These are phyloP conservation scores for Cebus imitator DNA, from an alignment of 2,113 vertebrate species.

Conservation along the genomic window DNA sequence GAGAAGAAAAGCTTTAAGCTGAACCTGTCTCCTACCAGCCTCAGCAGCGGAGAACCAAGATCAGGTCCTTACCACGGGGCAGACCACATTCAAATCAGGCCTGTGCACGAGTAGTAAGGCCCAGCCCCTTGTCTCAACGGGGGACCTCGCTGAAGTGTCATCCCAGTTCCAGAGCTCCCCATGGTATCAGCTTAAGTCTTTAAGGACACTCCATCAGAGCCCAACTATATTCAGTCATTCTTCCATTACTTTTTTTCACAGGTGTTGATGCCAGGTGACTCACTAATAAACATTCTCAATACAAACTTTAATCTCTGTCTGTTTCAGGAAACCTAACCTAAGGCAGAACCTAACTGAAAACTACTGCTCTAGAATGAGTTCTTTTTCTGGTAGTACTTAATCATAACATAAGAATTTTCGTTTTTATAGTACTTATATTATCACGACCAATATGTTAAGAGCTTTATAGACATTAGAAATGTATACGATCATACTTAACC, in stretches of 20 bases:
- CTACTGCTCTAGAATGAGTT: neutral
- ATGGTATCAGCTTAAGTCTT: neutral
- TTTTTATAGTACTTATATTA: neutral
- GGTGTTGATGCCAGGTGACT: neutral
- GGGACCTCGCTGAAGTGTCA: neutral
- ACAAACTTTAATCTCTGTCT: neutral
- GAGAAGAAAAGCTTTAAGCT: neutral
- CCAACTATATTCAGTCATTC: neutral
- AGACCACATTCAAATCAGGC: neutral
- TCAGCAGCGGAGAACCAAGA: neutral
- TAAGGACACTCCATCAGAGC: neutral
- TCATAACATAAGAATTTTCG: neutral
- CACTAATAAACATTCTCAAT: neutral
- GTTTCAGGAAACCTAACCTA: neutral
- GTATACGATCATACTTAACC: neutral
- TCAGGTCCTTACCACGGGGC: accelerated
- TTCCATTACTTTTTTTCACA: neutral
- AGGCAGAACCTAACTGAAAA: neutral
- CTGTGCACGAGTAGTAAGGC: accelerated
- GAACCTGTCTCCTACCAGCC: neutral
- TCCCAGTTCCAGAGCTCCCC: neutral
- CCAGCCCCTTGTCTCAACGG: neutral
- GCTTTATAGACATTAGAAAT: neutral
- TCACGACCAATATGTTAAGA: neutral
- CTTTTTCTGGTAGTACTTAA: neutral